phyloP scores from a whole-genome alignment of 2,888 invertebrate species.

The Rambutsinella grinnellia region DNA sequence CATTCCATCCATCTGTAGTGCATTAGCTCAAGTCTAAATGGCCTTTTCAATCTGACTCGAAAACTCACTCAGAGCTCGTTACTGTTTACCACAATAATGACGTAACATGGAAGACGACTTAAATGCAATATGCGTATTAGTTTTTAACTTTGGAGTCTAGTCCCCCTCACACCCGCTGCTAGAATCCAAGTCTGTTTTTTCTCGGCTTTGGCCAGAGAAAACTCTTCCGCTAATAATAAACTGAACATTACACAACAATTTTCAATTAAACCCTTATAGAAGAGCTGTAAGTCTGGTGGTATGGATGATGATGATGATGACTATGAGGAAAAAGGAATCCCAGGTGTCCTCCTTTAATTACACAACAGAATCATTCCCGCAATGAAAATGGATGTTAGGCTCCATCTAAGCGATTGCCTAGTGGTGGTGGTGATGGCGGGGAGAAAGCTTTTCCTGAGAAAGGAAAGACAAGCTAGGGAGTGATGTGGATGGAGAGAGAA shows the following conservation, averaged over 20 bases:
- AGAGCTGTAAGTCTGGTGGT: not conserved
- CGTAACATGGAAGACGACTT: too few species aligned
- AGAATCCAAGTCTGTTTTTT: not conserved
- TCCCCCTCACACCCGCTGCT: conserved; percentile 7
- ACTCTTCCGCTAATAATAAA: conserved; percentile 3
- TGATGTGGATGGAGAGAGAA: conserved; percentile 52
- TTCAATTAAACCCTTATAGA: conserved; percentile 32
- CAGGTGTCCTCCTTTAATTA: conserved; percentile 49
- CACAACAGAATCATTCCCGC: conserved; percentile 42
- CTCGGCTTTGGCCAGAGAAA: not conserved
- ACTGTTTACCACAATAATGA: too few species aligned
- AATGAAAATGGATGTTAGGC: conserved; percentile 46
- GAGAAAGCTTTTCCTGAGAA: not conserved
- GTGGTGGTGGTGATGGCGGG: conserved; percentile 10
- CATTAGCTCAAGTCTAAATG: too few species aligned
- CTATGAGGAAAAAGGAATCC: conserved; percentile 42
- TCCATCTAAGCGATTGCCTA: too few species aligned
- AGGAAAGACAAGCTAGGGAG: conserved; percentile 14
- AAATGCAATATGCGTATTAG: too few species aligned
- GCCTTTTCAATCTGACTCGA: too few species aligned
- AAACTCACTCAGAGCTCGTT: too few species aligned
- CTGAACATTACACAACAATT: conserved; percentile 37
- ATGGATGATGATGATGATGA: conserved; percentile 16
- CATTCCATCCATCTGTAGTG: too few species aligned
- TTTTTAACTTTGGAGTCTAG: too few species aligned